These are phyloP conservation scores for Oreochromis aureus DNA, from an alignment of 2,113 vertebrate species.

Conservation along the genomic window DNA sequence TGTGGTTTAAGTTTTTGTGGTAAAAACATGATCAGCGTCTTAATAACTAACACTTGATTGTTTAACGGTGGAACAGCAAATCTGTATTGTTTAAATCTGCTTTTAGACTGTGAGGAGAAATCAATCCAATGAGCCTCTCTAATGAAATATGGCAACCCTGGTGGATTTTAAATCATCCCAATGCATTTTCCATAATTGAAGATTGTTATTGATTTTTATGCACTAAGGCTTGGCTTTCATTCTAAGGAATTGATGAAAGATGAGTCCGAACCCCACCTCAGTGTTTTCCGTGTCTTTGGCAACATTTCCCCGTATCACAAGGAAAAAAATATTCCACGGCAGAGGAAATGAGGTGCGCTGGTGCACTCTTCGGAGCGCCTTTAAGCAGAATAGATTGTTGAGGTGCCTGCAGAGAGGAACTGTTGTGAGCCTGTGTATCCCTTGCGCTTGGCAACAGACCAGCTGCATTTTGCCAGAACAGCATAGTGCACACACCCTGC, in stretches of 20 bases:
- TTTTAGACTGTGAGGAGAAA: neutral
- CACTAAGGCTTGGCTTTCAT: neutral
- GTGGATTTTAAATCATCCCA: slow-evolving; percentile 16
- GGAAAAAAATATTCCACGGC: neutral
- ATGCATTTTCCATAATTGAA: slow-evolving; percentile 36
- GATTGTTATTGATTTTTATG: slow-evolving; percentile 40
- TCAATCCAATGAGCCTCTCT: neutral
- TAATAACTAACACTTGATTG: neutral
- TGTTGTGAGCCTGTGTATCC: slow-evolving; percentile 59
- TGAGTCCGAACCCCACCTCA: neutral
- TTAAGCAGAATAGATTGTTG: slow-evolving; percentile 42
- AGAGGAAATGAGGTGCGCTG: neutral
- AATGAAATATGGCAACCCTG: neutral
- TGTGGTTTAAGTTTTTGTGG: neutral
- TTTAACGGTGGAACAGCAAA: neutral
- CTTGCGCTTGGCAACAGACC: slow-evolving; percentile 64
- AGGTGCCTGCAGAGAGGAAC: slow-evolving; percentile 46
- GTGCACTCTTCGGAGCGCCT: slow-evolving; percentile 4
- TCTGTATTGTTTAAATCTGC: neutral
- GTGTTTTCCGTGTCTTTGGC: neutral
- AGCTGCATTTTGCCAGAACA: slow-evolving; percentile 54
- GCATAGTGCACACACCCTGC: slow-evolving; percentile 50
- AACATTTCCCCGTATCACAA: neutral
- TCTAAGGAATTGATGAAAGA: slow-evolving; percentile 23
- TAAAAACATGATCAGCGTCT: neutral